These are phyloP conservation scores for Apolygus lucorum DNA, from an alignment of 1,140 invertebrate species.

Conservation along the genomic window DNA sequence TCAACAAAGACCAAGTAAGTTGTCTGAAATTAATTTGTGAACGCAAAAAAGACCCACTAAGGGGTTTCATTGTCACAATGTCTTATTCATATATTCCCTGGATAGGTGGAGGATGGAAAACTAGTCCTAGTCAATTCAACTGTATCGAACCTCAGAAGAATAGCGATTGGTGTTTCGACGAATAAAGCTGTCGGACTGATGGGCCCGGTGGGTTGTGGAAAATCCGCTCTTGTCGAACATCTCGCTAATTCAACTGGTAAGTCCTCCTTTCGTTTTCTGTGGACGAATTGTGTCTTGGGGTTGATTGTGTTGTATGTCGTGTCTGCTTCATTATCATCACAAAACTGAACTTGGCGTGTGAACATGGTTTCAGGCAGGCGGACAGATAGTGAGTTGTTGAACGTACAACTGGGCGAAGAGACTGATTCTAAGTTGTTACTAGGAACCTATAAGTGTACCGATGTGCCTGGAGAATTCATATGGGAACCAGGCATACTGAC, in stretches of 20 bases:
- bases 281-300: not conserved
- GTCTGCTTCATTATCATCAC: too few relatives aligned
- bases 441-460: slow-evolving; percentile 91
- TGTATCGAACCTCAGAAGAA: slow-evolving; percentile 57
- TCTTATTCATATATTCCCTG: too few relatives aligned
- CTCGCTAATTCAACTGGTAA: slow-evolving; percentile 68
- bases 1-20: not conserved
- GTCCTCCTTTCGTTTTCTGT: not conserved
- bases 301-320: not conserved
- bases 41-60: too few relatives aligned
- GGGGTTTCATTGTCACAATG: too few relatives aligned
- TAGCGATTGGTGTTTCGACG: slow-evolving; percentile 63
- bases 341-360: not conserved
- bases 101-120: too few relatives aligned
- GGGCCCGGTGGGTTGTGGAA: slow-evolving; percentile 90
- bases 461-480: slow-evolving; percentile 92
- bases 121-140: slow-evolving; percentile 57
- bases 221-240: slow-evolving; percentile 84
- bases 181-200: slow-evolving; percentile 72
- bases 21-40: too few relatives aligned
- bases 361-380: slow-evolving; percentile 31
- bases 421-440: slow-evolving; percentile 93
- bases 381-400: slow-evolving; percentile 46
- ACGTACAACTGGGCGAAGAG: slow-evolving; percentile 93
- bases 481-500: slow-evolving; percentile 91